phyloP scores from a whole-genome alignment of 1,140 invertebrate species.

The Piezodorus guildinii region DNA sequence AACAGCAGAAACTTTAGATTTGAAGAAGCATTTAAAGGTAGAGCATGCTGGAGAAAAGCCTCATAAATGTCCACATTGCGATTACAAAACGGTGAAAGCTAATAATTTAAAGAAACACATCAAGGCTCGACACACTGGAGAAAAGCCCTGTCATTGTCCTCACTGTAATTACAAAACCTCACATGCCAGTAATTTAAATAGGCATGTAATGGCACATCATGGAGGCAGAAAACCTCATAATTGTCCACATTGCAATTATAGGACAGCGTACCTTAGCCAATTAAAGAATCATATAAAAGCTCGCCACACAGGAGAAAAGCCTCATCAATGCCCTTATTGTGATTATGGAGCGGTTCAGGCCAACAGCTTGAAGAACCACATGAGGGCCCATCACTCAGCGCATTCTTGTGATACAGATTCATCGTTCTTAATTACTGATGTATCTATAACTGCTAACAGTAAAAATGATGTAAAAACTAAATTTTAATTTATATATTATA shows the following conservation, averaged over 20 bases:
- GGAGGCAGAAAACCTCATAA: background rate
- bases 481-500: too few species aligned
- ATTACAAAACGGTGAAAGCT: background rate
- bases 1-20: too few species aligned
- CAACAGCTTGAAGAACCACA: background rate
- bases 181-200: background rate
- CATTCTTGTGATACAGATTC: background rate
- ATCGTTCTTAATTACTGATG: too few species aligned
- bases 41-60: background rate
- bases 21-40: too few species aligned
- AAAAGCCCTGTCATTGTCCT: background rate
- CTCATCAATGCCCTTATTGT: background rate
- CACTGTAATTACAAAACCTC: background rate
- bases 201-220: background rate
- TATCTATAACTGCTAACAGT: too few species aligned
- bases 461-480: too few species aligned
- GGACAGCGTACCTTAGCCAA: background rate
- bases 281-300: background rate
- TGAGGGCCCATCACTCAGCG: background rate
- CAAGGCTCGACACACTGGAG: background rate
- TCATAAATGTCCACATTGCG: background rate
- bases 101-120: constrained; percentile 5
- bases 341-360: background rate
- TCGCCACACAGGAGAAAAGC: background rate
- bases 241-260: background rate